Conservation (phyloP, 2,797 vertebrate genomes). For the Betta splendens region DNA sequence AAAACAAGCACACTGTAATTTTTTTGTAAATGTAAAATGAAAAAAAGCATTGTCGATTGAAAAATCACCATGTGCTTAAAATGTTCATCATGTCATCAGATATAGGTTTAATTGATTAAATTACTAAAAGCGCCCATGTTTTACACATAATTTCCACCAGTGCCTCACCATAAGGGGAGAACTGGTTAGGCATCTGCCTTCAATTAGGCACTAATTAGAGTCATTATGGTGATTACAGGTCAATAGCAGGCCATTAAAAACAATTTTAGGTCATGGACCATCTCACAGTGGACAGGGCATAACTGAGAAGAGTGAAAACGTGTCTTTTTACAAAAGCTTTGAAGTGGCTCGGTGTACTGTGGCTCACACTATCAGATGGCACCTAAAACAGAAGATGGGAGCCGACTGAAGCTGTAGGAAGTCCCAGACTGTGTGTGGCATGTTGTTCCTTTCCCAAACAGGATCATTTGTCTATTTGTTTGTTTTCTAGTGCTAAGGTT, state of each 20-base stretch:
- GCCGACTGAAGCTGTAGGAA: not conserved
- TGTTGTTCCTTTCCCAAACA: no score
- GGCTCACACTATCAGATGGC: not conserved
- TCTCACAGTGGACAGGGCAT: not conserved
- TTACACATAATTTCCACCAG: not conserved
- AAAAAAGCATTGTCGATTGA: no score
- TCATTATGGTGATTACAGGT: no score
- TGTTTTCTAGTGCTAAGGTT: no score
- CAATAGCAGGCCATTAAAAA: not conserved
- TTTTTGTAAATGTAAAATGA: no score
- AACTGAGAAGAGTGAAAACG: slow-evolving; percentile 5
- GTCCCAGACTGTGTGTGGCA: not conserved
- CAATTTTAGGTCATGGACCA: not conserved
- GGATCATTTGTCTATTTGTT: no score
- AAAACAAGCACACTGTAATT: not conserved
- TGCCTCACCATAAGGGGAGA: not conserved
- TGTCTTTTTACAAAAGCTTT: not conserved
- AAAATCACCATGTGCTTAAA: no score
- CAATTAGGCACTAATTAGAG: slow-evolving; percentile 9
- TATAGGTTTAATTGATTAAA: not conserved
- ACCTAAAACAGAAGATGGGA: not conserved
- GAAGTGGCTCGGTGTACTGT: not conserved
- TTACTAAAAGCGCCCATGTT: not conserved
- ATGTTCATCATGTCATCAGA: not conserved
- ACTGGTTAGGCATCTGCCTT: slow-evolving; percentile 11